Conservation (phyloP, 1,140 invertebrate species). For the Euwallacea similis region DNA sequence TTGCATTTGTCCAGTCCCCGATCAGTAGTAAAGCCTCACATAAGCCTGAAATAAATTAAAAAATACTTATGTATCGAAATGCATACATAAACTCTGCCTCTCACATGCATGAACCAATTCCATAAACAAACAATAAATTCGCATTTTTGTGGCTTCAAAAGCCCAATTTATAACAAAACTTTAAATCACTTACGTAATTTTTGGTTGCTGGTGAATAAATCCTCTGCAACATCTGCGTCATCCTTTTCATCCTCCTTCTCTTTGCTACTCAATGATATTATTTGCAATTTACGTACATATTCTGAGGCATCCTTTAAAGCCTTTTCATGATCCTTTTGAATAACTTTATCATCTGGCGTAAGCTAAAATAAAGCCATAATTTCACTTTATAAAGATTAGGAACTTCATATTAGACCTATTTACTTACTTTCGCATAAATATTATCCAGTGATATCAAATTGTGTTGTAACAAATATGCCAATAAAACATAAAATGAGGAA, state of each 20-base stretch:
- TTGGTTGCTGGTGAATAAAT: slow-evolving; percentile 82
- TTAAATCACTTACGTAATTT: slow-evolving; percentile 70
- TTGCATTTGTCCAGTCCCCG: slow-evolving; percentile 87
- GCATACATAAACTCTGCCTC: no score
- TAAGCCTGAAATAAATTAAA: slow-evolving; percentile 64
- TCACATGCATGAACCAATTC: no score
- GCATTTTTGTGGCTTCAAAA: neutral
- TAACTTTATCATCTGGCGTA: slow-evolving; percentile 79
- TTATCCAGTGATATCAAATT: slow-evolving; percentile 82
- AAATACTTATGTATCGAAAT: no score
- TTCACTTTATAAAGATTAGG: neutral
- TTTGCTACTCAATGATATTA: slow-evolving; percentile 82
- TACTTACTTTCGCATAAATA: slow-evolving; percentile 87
- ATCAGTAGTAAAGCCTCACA: slow-evolving; percentile 86
- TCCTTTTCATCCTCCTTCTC: slow-evolving; percentile 72
- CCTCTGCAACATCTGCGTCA: slow-evolving; percentile 69
- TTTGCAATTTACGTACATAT: slow-evolving; percentile 82
- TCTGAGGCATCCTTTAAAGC: slow-evolving; percentile 83
- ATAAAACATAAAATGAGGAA: slow-evolving; percentile 82
- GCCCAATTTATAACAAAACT: neutral
- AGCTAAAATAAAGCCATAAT: slow-evolving; percentile 60
- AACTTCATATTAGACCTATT: neutral
- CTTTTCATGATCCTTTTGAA: slow-evolving; percentile 80
- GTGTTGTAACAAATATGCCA: slow-evolving; percentile 88
- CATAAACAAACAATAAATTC: no score